Evolutionary conservation across 2,888 invertebrate genomes (phyloP).

Genomic region (Ormyrus rosae): DNA sequence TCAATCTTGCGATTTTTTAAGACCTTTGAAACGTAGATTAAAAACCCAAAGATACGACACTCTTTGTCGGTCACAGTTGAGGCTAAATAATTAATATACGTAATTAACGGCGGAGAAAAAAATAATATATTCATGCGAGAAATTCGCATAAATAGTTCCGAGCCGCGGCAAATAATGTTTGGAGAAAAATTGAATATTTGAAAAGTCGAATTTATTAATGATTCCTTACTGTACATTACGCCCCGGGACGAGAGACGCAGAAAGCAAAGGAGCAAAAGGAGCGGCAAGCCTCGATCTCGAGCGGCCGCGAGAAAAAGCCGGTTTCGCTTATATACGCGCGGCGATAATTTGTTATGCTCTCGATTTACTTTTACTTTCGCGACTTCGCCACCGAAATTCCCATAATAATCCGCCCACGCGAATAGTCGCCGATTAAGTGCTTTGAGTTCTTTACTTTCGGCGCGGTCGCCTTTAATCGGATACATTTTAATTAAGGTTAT

Average conservation of each 20-base stretch:
- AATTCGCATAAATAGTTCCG: too few relatives aligned
- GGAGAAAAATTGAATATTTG: constrained; percentile 30
- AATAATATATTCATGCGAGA: too few relatives aligned
- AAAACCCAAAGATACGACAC: too few relatives aligned
- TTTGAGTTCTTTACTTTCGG: constrained; percentile 33
- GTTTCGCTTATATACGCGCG: constrained; percentile 16
- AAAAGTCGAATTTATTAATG: constrained; percentile 34
- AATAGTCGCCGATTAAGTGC: constrained; percentile 23
- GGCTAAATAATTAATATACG: too few relatives aligned
- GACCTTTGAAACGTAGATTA: too few relatives aligned
- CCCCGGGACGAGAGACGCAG: background rate
- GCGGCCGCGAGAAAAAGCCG: constrained; percentile 25
- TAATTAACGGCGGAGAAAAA: too few relatives aligned
- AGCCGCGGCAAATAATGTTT: too few relatives aligned
- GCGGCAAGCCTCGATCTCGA: too few relatives aligned
- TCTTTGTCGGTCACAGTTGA: too few relatives aligned
- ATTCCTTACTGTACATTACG: constrained; percentile 28
- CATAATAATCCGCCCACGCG: constrained; percentile 28
- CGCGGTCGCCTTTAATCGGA: constrained; percentile 11
- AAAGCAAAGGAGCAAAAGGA: background rate
- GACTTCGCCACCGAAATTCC: constrained; percentile 24
- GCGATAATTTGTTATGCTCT: constrained; percentile 41
- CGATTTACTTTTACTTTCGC: constrained; percentile 47
- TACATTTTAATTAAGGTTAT: constrained; percentile 35
- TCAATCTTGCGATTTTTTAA: too few relatives aligned